Base-by-base conservation (phyloP, 2,797 vertebrate genomes). In the Acipenser oxyrinchus region DNA sequence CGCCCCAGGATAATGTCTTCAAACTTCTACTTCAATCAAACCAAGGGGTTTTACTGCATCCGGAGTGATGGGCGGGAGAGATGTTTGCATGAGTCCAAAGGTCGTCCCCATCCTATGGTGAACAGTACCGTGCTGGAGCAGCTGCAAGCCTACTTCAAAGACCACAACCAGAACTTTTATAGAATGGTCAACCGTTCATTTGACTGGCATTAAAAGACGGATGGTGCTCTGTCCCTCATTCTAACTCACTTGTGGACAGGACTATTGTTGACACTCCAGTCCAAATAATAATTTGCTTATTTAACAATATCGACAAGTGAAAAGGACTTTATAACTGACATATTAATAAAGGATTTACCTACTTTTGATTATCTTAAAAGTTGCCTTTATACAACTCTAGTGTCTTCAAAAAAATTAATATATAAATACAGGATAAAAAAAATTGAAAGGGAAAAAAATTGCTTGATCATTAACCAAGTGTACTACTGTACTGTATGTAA, bases 11-110 rank as follows among this genome's bases (percentile, higher is more conserved):
- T 96, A 79, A 79, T 90, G 59, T 84, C 93, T 73, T 92, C 93
- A 80, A 96, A 96, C 86, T 96, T 96, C 85, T 96, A 96, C 84
- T 96, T 96, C 82, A 96, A 96, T 82, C 94, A 96, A 79, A 96
- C 94, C 75, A 96, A 96, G 84, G 94, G 94, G 71, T 96, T 96
- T 80, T 96, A 94, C 82, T 96, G 94, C 67, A 94, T 96, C 78
- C 89, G 93, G 63, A 96, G 92, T 8, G 93, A 95, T 0, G 94
- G 94, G 7, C 86, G 91, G 15, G 94, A 96, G 73, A 88, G 94
- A 65, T 96, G 94, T 80, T 90, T 96, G 77, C 94, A 96, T 0
- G 93, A 96, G 82, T 96, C 94, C 10, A 96, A 96, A 77, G 94
- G 94, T 1, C 92, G 94, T 0, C 94, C 94, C 1, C 94, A 96